Evolutionary conservation across 1,140 invertebrate genomes (phyloP), one percentile per base, ranked within the genome.

Genomic region (Araneus ventricosus): DNA sequence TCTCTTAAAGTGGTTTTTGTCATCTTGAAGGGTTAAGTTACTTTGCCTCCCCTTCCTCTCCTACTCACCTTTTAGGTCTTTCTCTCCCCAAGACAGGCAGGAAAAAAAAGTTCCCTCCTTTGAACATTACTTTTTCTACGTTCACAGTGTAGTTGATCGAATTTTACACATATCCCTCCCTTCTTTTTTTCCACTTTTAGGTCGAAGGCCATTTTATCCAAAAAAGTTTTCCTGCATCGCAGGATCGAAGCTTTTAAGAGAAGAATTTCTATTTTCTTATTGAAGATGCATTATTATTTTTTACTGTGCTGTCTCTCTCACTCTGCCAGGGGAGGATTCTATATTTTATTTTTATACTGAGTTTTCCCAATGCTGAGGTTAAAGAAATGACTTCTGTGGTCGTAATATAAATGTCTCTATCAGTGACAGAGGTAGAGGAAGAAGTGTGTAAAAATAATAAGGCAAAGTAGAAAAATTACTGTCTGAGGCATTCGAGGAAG

Each of bases 21-120:
- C 79, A 91, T 84, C 89, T 91, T 91, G 89, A 91, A 82, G 89
- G 89, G 75, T 91, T 91, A 91, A 91, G 89, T 91, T 91, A 91
- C 89, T 84, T 57, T 84, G 45, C 59, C 37, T 88, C 86, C 37
- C 41, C 24, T 41, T 10, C 4, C 86, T 37, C 86, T 3, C 34
- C 30, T 5, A 37, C 67, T 39, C 61, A 57, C 85, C 27, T 61
- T 87, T 61, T 87, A 79, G 39, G 63, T 75, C n/a, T 75, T 67
- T 67, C 45, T 61, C 20, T n/a, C 27, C 30, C 27, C 39, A 91
- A 84, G 7, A n/a, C 20, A 79, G 84, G 4, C 20, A 67, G 63
- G 24, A 41, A 80, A 80, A 91, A 61, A 79, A 84, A 39, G 22
- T 24, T 6, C 75, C 24, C 14, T 52, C n/a, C 75, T 80, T 37